These are phyloP conservation scores for Axea sp. DNA, from an alignment of 2,888 invertebrate genomes.

Conservation along the genomic window DNA sequence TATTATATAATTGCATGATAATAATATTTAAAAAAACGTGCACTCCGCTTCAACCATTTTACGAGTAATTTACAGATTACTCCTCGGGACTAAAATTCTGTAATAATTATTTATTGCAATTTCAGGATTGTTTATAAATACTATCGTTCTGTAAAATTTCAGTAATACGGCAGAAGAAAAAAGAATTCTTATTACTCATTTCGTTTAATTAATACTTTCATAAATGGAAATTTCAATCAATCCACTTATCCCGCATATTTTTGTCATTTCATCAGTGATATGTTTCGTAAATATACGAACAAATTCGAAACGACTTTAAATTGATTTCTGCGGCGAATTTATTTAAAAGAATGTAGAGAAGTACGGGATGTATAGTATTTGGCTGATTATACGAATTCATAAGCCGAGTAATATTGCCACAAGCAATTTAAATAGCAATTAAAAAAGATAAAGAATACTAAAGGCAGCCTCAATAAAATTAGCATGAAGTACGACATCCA, in stretches of 20 bases:
- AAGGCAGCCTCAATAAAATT: slow-evolving; percentile 74
- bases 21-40: too few species aligned
- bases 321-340: slow-evolving; percentile 58
- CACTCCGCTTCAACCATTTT: too few species aligned
- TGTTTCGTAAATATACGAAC: slow-evolving; percentile 31
- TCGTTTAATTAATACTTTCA: slow-evolving; percentile 17
- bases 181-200: slow-evolving; percentile 26
- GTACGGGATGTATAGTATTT: slow-evolving; percentile 53
- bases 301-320: slow-evolving; percentile 43
- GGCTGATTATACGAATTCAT: slow-evolving; percentile 63
- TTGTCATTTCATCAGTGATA: slow-evolving; percentile 49
- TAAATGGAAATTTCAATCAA: slow-evolving; percentile 31
- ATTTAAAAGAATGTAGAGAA: slow-evolving; percentile 51
- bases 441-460: slow-evolving; percentile 70
- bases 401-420: slow-evolving; percentile 61
- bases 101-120: too few species aligned
- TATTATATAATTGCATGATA: too few species aligned
- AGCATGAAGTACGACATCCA: slow-evolving; percentile 71
- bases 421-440: slow-evolving; percentile 71
- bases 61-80: too few species aligned
- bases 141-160: not conserved
- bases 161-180: slow-evolving; percentile 8
- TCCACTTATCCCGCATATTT: slow-evolving; percentile 21
- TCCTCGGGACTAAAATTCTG: too few species aligned
- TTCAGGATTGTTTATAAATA: too few species aligned